A percentile compares a stretch with the other conserved stretches of the same genome.
Conservation (phyloP, 2,797 vertebrate genomes). For the Trematomus bernacchii region DNA sequence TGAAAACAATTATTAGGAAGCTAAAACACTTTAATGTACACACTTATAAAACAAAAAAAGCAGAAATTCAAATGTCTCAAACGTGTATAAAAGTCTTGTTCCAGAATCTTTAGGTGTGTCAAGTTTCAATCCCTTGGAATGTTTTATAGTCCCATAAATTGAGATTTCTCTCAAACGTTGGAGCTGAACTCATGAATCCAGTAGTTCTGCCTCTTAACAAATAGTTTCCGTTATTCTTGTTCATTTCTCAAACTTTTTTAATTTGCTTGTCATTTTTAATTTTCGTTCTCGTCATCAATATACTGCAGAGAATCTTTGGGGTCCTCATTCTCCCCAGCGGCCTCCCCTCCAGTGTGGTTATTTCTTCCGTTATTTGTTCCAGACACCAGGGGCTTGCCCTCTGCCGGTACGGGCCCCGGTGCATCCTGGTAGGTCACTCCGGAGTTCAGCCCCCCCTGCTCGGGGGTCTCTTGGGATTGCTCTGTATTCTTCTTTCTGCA, state of each 20-base stretch:
- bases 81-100: neutral
- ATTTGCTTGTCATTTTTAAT: constrained; percentile 29
- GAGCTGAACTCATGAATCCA: constrained; percentile 2
- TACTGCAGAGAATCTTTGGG: constrained; percentile 41
- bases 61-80: constrained; percentile 19
- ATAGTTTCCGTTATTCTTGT: neutral
- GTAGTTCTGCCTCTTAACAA: constrained; percentile 6
- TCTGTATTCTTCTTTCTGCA: constrained; percentile 17
- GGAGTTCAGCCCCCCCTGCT: constrained; percentile 8
- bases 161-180: constrained; percentile 2
- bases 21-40: constrained; percentile 1
- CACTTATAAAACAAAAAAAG: constrained; percentile 1
- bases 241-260: neutral
- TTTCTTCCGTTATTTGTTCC: constrained; percentile 41
- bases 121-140: neutral
- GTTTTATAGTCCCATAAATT: neutral
- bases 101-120: constrained; percentile 16
- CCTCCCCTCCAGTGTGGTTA: constrained; percentile 47
- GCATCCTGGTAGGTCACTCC: neutral
- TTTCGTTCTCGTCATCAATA: constrained; percentile 72
- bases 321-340: neutral
- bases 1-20: constrained; percentile 11
- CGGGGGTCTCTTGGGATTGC: neutral
- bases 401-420: neutral
- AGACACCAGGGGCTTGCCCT: constrained; percentile 56